These are phyloP conservation scores for Thaumetopoea pityocampa DNA, from an alignment of 1,140 invertebrate genomes.

Conservation along the genomic window DNA sequence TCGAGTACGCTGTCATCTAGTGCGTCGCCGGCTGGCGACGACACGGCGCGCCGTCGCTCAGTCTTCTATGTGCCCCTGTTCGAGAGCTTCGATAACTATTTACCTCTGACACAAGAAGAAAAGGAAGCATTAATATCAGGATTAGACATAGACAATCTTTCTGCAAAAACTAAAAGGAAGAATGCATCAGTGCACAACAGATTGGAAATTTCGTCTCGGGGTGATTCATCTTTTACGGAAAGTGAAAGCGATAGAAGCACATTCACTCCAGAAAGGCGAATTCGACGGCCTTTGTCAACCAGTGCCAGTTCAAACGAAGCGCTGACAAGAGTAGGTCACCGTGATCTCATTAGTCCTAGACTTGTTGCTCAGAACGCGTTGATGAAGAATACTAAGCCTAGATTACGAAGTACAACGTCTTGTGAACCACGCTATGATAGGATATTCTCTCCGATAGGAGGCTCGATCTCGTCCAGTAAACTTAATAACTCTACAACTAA, in stretches of 20 bases:
- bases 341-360: slow-evolving; percentile 55
- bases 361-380: slow-evolving; percentile 47
- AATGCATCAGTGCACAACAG: slow-evolving; percentile 39
- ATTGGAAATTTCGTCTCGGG: slow-evolving; percentile 43
- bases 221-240: slow-evolving; percentile 57
- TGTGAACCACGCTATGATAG: slow-evolving; percentile 64
- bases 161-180: slow-evolving; percentile 51
- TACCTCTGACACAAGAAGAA: slow-evolving; percentile 63
- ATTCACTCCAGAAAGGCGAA: slow-evolving; percentile 50
- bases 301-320: slow-evolving; percentile 63
- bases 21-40: slow-evolving; percentile 49
- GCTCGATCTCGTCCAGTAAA: slow-evolving; percentile 54
- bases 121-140: slow-evolving; percentile 65
- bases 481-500: slow-evolving; percentile 54
- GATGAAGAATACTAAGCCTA: slow-evolving; percentile 45
- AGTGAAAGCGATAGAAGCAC: slow-evolving; percentile 61
- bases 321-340: slow-evolving; percentile 46
- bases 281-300: slow-evolving; percentile 57
- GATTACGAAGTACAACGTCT: slow-evolving; percentile 60
- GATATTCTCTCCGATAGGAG: slow-evolving; percentile 56
- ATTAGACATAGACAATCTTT: slow-evolving; percentile 33
- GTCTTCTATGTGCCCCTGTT: slow-evolving; percentile 79
- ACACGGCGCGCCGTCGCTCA: slow-evolving; percentile 73
- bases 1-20: slow-evolving; percentile 46
- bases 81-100: slow-evolving; percentile 72